Base-by-base conservation (phyloP, 2,888 invertebrate genomes). In the Agapetus fuscipes region DNA sequence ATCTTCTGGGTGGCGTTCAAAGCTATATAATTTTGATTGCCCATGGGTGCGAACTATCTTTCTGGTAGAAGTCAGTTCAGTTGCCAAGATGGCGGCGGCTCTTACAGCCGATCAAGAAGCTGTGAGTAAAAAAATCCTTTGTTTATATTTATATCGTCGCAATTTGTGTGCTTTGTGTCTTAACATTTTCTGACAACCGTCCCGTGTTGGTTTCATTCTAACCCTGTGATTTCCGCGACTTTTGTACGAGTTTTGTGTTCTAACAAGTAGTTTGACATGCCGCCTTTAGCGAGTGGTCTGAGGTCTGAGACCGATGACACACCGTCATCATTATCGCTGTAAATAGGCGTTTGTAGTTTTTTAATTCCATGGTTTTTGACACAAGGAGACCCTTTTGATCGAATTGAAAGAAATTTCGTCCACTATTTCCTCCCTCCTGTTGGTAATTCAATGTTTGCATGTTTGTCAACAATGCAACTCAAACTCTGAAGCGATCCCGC, bases 31-130 rank as follows among this genome's bases (percentile, higher is more conserved):
- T n/a, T n/a, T n/a, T n/a, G n/a, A n/a, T n/a, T n/a, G n/a, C n/a
- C n/a, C n/a, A n/a, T n/a, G n/a, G n/a, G n/a, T n/a, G n/a, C n/a
- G n/a, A n/a, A n/a, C n/a, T n/a, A n/a, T n/a, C n/a, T n/a, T n/a
- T n/a, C n/a, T n/a, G n/a, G n/a, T n/a, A n/a, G n/a, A n/a, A n/a
- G n/a, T n/a, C 28, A 14, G 28, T 39, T 43, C 33, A 43, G 43
- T 43, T 53, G 55, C 56, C 60, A 66, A 66, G 57, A 74, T 74
- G 82, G 80, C 81, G 72, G 78, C 80, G 69, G 75, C 74, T 58
- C 71, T 83, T 71, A 78, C 81, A 67, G 74, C 76, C 61, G 81
- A 83, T 63, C 81, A 83, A 61, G 81, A 83, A 67, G 74, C 78
- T 74, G 83, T 83, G 62, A 80, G 78, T 75, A 54, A 34, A 39